Percentiles rank a stretch among this genome's conserved stretches.
phyloP scores from a whole-genome alignment of 2,113 vertebrate genomes.

The Callorhinus ursinus region DNA sequence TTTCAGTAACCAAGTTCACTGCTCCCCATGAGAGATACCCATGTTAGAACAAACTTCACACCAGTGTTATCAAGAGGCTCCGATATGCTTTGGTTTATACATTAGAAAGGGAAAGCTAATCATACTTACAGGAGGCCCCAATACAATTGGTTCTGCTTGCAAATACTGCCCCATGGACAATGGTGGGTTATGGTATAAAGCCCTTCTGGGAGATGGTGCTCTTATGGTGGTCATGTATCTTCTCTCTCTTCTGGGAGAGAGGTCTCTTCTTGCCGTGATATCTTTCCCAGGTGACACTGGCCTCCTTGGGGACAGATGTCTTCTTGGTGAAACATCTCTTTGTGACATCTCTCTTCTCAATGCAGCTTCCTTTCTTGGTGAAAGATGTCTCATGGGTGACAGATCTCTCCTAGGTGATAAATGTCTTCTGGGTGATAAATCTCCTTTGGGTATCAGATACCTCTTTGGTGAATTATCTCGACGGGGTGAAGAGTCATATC shows the following conservation, averaged over 20 bases:
- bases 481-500: constrained; percentile 93
- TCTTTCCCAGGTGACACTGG: constrained; percentile 93
- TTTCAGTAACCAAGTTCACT: not conserved
- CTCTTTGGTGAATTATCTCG: constrained; percentile 93
- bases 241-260: constrained; percentile 94
- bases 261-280: constrained; percentile 89
- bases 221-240: constrained; percentile 90
- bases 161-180: constrained; percentile 91
- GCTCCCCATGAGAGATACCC: not conserved
- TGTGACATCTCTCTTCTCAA: constrained; percentile 90
- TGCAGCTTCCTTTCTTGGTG: constrained; percentile 89
- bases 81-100: not conserved
- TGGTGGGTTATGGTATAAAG: constrained; percentile 90
- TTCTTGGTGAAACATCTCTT: constrained; percentile 92
- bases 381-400: constrained; percentile 90
- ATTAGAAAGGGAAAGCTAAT: constrained; percentile 41
- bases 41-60: not conserved
- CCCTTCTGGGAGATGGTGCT: constrained; percentile 93
- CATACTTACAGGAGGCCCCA: constrained; percentile 88
- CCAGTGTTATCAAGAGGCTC: not conserved
- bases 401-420: constrained; percentile 89
- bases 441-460: constrained; percentile 93
- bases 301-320: constrained; percentile 89
- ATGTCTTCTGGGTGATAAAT: constrained; percentile 89
- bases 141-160: constrained; percentile 88